Evolutionary conservation across 2,888 invertebrate species (phyloP), one percentile per base, ranked within the genome.

Genomic region (Odontomyia ornata): DNA sequence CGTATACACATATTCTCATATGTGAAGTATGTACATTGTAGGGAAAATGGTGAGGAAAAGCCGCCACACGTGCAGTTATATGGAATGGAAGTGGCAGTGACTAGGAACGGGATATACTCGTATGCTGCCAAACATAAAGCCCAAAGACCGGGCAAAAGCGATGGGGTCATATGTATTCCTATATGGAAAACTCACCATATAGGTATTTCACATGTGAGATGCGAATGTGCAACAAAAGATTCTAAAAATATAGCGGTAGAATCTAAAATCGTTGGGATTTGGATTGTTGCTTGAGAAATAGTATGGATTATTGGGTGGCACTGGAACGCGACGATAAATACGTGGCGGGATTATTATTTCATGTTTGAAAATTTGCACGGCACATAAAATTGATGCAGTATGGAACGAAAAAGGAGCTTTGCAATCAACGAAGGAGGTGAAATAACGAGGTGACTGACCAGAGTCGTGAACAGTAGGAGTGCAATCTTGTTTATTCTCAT

Each of bases 21-120:
- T 36, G 9, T 36, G 36, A 36, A 36, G 36, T 36, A 36, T 36
- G 9, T 36, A 9, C 3, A 36, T 3, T 36, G 28, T 18, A 36
- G 36, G n/a, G 65, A 13, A 36, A n/a, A 18, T 28, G 52, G 25
- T 7, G 1, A 47, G 18, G 47, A 11, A 23, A 46, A 69, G 25
- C 69, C n/a, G n/a, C n/a, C 69, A 69, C 69, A 69, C 69, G 47
- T 47, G 69, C 47, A 69, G 47, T 47, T 46, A 13, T 46, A 46
- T 3, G 13, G 69, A 69, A 69, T 23, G 21, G 43, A 46, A 23
- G 1, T 21, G 69, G 47, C 43, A 27, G 69, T 47, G 47, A 69
- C 23, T 60, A 25, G 21, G 36, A 65, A 21, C 23, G 25, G 27
- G 47, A 25, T n/a, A n/a, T n/a, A n/a, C n/a, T n/a, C n/a, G n/a